These are phyloP conservation scores for Dryas iulia DNA, from an alignment of 1,140 invertebrate genomes.

Conservation along the genomic window DNA sequence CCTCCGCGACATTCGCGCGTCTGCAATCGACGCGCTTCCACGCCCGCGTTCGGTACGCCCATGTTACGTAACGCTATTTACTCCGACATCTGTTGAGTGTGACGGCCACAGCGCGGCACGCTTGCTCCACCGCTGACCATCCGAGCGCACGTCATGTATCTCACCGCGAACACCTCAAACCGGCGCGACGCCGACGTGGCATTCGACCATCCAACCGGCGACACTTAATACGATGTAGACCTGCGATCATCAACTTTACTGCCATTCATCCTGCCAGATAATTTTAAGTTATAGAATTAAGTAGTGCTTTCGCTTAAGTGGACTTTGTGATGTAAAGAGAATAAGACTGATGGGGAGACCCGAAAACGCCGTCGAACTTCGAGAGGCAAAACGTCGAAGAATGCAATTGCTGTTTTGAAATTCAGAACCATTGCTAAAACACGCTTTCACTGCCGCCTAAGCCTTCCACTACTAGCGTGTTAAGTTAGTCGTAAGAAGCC, in stretches of 20 bases:
- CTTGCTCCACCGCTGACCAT: constrained; percentile 63
- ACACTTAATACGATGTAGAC: constrained; percentile 52
- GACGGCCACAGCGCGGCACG: constrained; percentile 52
- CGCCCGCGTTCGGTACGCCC: constrained; percentile 57
- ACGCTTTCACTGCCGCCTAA: constrained; percentile 62
- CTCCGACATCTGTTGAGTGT: constrained; percentile 72
- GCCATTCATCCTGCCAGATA: constrained; percentile 66
- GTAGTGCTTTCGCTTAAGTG: constrained; percentile 55
- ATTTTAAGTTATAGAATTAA: constrained; percentile 50
- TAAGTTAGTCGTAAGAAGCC: constrained; percentile 50
- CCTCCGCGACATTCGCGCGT: constrained; percentile 68
- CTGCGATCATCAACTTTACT: constrained; percentile 44
- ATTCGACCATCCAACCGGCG: constrained; percentile 38
- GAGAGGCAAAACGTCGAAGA: constrained; percentile 25
- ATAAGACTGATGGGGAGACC: constrained; percentile 41
- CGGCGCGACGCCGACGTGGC: constrained; percentile 42
- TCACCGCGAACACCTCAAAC: constrained; percentile 37
- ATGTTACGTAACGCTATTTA: constrained; percentile 70
- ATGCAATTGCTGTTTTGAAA: constrained; percentile 45
- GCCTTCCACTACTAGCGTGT: constrained; percentile 50
- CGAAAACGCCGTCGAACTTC: constrained; percentile 2
- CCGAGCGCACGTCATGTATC: constrained; percentile 57
- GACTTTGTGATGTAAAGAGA: constrained; percentile 36
- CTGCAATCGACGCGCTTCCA: constrained; percentile 50
- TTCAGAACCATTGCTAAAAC: constrained; percentile 40